Base-by-base conservation (phyloP, 2,888 invertebrate genomes). In the Pollenia labialis region DNA sequence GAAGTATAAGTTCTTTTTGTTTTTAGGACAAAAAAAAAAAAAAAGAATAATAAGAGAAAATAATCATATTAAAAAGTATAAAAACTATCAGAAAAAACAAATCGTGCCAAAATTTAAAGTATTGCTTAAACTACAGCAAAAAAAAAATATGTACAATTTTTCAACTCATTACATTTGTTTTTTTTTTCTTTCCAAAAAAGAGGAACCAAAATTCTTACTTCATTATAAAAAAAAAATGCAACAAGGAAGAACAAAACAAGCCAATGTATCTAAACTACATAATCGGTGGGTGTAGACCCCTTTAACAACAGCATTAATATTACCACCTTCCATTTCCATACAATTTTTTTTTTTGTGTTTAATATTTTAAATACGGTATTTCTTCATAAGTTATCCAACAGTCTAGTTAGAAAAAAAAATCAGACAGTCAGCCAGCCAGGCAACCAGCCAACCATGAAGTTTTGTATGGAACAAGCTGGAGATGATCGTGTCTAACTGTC, bases 271-370 rank as follows among this genome's bases (percentile, higher is more conserved):
- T 88, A 85, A 89, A 89, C 87, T 88, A 88, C 84, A 88, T 89
- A 89, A 89, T 89, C 88, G 89, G 88, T 89, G 89, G 89, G 89
- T 89, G 89, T 87, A 88, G 87, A 88, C 88, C 83, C 88, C 84
- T 87, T 87, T 83, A 87, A 88, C 87, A 85, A 83, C 84, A 85
- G 87, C 81, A 88, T 85, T 83, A 88, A 85, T 81, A 87, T 85
- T 85, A 87, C 88, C 80, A 88, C 85, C 85, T 82, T 87, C 84
- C 68, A 87, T 81, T 87, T 84, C 74, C 84, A 77, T 87, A 80
- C 18, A 60, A 40, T 23, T 11, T 48, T 40, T 23, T 44, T 50
- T n/a, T 40, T 40, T 48, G 60, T 74, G 18, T 72, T 66, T 64
- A 32, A 56, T 42, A 54, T 58, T 2, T 46, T 44, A 14, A 66